Conservation (phyloP, 2,888 invertebrate genomes). For the Callimorpha dominula region DNA sequence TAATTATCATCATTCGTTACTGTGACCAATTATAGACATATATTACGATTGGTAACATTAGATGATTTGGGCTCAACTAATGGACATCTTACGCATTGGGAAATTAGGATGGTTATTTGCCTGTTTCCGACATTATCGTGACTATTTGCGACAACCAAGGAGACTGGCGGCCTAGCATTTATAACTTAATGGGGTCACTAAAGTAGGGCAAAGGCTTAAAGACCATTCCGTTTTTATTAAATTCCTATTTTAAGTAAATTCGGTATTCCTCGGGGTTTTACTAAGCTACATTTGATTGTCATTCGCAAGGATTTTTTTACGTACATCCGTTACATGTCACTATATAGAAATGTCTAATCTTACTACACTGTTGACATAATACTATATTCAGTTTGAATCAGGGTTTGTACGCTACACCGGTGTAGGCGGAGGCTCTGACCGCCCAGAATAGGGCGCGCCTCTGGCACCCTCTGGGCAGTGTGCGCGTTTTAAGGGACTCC, state of each 20-base stretch:
- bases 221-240: not conserved
- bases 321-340: no score
- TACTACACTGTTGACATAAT: not conserved
- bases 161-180: not conserved
- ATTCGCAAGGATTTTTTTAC: not conserved
- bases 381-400: no score
- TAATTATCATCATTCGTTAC: not conserved
- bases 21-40: no score
- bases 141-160: no score
- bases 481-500: no score
- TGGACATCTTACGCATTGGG: conserved; percentile 1
- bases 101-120: not conserved
- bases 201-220: conserved; percentile 1
- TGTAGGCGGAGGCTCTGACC: no score
- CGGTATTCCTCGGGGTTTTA: not conserved
- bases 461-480: no score
- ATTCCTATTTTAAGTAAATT: not conserved
- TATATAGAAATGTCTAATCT: no score
- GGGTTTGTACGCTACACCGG: no score
- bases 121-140: conserved; percentile 10
- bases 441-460: no score
- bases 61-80: not conserved
- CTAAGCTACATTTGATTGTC: not conserved
- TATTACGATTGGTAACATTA: conserved; percentile 2
- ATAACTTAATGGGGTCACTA: conserved; percentile 6